phyloP scores from a whole-genome alignment of 2,113 vertebrate species.

The Ranitomeya variabilis region DNA sequence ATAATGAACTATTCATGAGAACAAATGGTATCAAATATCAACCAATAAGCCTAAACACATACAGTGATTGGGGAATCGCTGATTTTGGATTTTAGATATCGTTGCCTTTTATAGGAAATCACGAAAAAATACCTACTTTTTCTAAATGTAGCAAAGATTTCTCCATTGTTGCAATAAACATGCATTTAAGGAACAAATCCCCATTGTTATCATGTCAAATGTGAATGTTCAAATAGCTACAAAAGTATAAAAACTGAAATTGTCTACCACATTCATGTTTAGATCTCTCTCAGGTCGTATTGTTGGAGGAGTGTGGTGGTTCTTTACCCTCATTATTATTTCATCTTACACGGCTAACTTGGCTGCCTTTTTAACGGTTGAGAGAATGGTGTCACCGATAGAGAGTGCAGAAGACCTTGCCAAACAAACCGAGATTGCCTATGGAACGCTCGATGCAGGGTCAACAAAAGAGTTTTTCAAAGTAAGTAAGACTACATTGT shows the following conservation, averaged over 20 bases:
- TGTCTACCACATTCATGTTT: constrained; percentile 70
- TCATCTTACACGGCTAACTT: constrained; percentile 98
- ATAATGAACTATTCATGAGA: too few species aligned
- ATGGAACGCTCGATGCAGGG: constrained; percentile 95
- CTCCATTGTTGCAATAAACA: not conserved
- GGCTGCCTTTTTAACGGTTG: constrained; percentile 97
- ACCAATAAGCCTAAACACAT: too few species aligned
- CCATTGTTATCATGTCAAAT: not conserved
- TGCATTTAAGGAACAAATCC: too few species aligned
- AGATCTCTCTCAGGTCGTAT: constrained; percentile 98
- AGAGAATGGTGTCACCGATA: constrained; percentile 98
- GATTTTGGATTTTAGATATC: too few species aligned
- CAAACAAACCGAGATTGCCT: constrained; percentile 98
- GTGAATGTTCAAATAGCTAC: not conserved
- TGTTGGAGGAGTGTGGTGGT: constrained; percentile 99
- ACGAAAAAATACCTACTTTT: too few species aligned
- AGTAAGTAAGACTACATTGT: constrained; percentile 75
- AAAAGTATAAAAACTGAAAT: constrained; percentile 13
- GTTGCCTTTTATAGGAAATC: too few species aligned
- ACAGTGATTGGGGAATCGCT: too few species aligned
- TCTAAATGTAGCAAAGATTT: not conserved
- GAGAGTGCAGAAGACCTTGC: constrained; percentile 98
- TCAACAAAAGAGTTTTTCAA: constrained; percentile 99
- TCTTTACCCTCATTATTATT: constrained; percentile 99
- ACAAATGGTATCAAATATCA: too few species aligned